A percentile compares a stretch with the other conserved stretches of the same genome.
These are phyloP conservation scores for Gorilla gorilla DNA, from an alignment of 2,113 vertebrate species.

Conservation along the genomic window DNA sequence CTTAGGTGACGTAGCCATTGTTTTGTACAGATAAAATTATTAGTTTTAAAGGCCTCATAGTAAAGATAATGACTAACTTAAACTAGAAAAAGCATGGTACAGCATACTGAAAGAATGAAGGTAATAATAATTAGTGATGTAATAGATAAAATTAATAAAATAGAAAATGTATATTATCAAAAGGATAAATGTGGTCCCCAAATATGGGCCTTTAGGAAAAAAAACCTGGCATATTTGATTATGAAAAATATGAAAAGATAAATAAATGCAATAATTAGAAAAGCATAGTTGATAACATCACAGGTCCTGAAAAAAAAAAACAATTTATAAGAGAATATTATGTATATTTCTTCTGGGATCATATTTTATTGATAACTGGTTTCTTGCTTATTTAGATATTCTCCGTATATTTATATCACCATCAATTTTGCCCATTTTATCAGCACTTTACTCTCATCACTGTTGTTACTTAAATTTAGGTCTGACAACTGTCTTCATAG, in stretches of 20 bases:
- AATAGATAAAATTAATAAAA: not conserved
- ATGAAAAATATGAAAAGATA: not conserved
- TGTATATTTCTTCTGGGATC: not conserved
- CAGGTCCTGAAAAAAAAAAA: not conserved
- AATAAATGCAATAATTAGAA: not conserved
- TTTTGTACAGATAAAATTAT: conserved; percentile 42
- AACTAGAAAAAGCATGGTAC: not conserved
- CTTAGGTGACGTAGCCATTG: not conserved
- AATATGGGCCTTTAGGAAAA: not conserved
- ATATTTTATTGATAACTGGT: conserved; percentile 12
- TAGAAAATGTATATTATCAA: not conserved
- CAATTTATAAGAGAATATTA: not conserved
- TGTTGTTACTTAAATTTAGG: not conserved
- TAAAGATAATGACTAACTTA: not conserved
- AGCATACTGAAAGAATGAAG: conserved; percentile 1
- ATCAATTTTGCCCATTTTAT: not conserved
- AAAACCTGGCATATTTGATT: not conserved
- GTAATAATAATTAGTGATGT: not conserved
- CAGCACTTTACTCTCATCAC: not conserved
- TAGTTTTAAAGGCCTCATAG: not conserved
- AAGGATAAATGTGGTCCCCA: not conserved
- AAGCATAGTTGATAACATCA: not conserved
- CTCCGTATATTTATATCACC: conserved; percentile 9
- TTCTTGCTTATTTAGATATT: conserved; percentile 17
- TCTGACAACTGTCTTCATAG: not conserved